Conservation (phyloP, 2,888 invertebrate genomes). For the Vesta saturnalis region DNA sequence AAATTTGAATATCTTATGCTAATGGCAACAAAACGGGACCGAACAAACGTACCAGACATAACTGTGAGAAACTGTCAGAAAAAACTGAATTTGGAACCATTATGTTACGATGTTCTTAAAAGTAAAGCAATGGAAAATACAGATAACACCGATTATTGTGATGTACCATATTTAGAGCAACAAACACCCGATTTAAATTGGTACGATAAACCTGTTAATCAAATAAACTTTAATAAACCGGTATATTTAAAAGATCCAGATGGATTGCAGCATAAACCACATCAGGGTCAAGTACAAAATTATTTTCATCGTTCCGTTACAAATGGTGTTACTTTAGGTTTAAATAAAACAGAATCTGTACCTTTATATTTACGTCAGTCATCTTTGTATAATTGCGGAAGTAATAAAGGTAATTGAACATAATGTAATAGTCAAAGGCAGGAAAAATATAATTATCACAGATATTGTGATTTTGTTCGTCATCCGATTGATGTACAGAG, state of each 20-base stretch:
- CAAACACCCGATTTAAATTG: slow-evolving; percentile 55
- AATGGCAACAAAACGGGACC: slow-evolving; percentile 41
- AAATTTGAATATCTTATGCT: slow-evolving; percentile 62
- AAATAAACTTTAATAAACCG: slow-evolving; percentile 57
- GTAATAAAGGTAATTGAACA: neutral
- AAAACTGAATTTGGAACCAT: slow-evolving; percentile 14
- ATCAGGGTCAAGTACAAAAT: neutral
- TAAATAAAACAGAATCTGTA: slow-evolving; percentile 55
- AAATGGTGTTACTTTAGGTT: slow-evolving; percentile 23
- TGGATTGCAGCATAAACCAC: slow-evolving; percentile 12
- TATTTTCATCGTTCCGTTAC: neutral
- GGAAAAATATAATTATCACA: neutral
- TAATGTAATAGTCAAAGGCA: neutral
- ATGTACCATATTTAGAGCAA: slow-evolving; percentile 31
- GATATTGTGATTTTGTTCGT: neutral
- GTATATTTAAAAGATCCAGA: slow-evolving; percentile 54
- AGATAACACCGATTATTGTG: neutral
- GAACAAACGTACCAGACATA: neutral
- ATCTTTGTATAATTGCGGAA: too few species aligned
- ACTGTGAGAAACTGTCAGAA: neutral
- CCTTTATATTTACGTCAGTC: slow-evolving; percentile 64
- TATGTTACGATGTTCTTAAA: slow-evolving; percentile 20
- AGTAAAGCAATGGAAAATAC: neutral
- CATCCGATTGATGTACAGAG: neutral
- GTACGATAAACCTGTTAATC: slow-evolving; percentile 57